Evolutionary conservation across 2,888 invertebrate species (phyloP), one percentile per base, ranked within the genome.

Genomic region (Chirona hameri): DNA sequence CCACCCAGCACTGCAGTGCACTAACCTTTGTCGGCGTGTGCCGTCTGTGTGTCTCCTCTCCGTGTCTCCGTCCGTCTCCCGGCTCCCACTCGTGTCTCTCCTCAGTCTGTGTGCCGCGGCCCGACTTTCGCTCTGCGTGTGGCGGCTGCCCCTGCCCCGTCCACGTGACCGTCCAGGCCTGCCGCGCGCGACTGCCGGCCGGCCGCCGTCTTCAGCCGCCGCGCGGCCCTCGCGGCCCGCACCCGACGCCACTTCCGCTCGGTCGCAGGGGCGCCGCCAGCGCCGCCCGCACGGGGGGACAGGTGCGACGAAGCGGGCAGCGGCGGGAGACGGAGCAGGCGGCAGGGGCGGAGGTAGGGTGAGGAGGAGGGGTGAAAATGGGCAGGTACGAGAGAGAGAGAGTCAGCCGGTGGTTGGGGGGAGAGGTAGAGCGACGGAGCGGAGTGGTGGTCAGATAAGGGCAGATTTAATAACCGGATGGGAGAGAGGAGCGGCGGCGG

Each of bases 191-290:
- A 29, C 72, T 55, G 65, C 31, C 39, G 39, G 24, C 21, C 21
- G 39, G 29, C 72, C 2, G 27, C 31, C 24, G n/a, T 55, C 9
- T 60, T 72, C 82, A n/a, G 84, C 39, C 89, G 88, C 52, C 52
- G 52, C 52, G 60, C 60, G 60, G 7, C 24, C 60, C 60, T 60
- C 24, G 60, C 60, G 60, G 60, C 39, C 39, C 39, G 39, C 39
- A 39, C 39, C 39, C 39, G 39, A 39, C 39, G 39, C 60, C 60
- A 60, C 60, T 60, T 60, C 60, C 60, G 60, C 60, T 60, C 18
- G 7, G 60, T 2, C 60, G 24, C 21, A 24, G 21, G 60, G 60
- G 21, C 24, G 60, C 60, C 60, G 60, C 60, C 60, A 60, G 60
- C 24, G 60, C 24, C 60, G 60, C 24, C 60, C 52, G 52, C 12